Percentiles rank a stretch among this genome's conserved stretches.
These are phyloP conservation scores for Trichomalopsis sarcophagae DNA, from an alignment of 1,140 invertebrate genomes.

Conservation along the genomic window DNA sequence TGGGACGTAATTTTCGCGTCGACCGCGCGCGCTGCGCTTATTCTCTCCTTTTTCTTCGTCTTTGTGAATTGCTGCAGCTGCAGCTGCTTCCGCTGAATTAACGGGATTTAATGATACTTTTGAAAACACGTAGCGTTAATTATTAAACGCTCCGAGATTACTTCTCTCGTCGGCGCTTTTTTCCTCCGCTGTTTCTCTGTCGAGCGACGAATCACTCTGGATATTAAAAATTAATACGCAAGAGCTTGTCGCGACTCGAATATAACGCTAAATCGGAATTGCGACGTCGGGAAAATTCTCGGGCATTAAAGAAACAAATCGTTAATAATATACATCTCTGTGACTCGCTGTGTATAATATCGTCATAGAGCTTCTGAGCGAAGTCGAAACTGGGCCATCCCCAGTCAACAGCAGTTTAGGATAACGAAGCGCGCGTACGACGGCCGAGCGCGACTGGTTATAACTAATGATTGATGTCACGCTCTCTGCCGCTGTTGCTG, in stretches of 20 bases:
- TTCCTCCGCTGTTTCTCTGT: neutral
- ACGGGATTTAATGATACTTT: constrained; percentile 32
- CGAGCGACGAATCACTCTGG: neutral
- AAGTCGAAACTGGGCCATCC: constrained; percentile 41
- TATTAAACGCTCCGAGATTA: constrained; percentile 7
- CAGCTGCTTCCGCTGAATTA: neutral
- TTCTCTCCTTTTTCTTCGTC: neutral
- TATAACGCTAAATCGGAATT: too few species aligned
- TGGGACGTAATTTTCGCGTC: constrained; percentile 12
- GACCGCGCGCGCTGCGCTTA: too few species aligned
- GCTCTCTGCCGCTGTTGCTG: neutral
- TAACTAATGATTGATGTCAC: constrained; percentile 52
- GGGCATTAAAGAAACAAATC: too few species aligned
- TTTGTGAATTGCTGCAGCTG: neutral
- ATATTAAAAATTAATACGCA: neutral
- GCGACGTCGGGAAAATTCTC: too few species aligned
- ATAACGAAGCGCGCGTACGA: constrained; percentile 39
- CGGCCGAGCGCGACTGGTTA: constrained; percentile 23
- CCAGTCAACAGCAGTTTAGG: constrained; percentile 48
- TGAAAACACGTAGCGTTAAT: constrained; percentile 21
- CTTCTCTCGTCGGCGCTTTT: neutral
- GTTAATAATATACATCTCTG: too few species aligned
- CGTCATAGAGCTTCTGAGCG: constrained; percentile 24
- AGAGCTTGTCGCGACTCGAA: too few species aligned
- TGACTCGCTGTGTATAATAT: neutral